A percentile compares a stretch with the other conserved stretches of the same genome.
phyloP scores from a whole-genome alignment of 2,113 vertebrate genomes.

The Rhinolophus ferrumequinum region DNA sequence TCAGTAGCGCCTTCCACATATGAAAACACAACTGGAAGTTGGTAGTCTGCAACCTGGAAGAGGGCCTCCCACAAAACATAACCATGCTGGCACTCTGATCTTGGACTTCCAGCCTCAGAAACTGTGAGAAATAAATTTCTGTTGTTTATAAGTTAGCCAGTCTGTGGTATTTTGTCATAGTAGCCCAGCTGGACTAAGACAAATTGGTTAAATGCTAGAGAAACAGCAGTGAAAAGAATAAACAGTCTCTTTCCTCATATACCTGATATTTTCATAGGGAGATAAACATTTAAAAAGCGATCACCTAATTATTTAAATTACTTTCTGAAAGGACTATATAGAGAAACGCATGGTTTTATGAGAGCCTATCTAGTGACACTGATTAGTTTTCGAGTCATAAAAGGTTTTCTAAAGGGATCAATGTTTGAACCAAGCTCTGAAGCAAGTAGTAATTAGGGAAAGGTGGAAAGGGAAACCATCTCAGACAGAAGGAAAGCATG shows the following conservation, averaged over 20 bases:
- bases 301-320: slow-evolving; percentile 5
- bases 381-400: not conserved
- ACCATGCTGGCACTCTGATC: not conserved
- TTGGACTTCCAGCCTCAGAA: not conserved
- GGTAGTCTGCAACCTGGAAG: too few species aligned
- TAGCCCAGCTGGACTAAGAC: not conserved
- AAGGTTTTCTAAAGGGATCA: not conserved
- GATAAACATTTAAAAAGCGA: not conserved
- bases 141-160: not conserved
- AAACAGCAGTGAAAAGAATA: not conserved
- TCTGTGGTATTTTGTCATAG: not conserved
- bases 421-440: not conserved
- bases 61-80: not conserved
- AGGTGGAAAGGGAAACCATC: not conserved
- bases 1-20: not conserved
- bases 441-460: not conserved
- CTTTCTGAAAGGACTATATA: not conserved
- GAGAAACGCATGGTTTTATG: not conserved
- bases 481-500: not conserved
- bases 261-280: not conserved
- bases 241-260: not conserved
- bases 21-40: not conserved
- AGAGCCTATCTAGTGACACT: not conserved
- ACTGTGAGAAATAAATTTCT: not conserved
- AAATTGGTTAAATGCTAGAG: not conserved